Evolutionary conservation across 2,797 vertebrate genomes (phyloP).

Genomic region (Poeciliopsis paucimaculata): DNA sequence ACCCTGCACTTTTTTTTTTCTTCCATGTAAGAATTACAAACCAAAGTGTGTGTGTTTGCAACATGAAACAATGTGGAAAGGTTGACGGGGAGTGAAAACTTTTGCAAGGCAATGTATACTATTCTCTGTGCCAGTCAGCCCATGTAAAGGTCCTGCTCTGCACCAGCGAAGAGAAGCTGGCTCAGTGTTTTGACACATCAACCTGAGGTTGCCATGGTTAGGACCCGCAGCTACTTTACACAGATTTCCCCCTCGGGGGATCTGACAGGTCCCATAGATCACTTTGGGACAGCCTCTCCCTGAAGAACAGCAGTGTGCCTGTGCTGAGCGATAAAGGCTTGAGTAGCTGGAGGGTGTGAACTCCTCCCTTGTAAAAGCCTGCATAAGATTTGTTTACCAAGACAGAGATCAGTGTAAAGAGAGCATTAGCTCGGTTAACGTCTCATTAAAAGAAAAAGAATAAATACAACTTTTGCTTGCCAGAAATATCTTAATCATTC

Average conservation of each 20-base stretch:
- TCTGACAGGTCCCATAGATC: slow-evolving; percentile 73
- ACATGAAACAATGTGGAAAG: background rate
- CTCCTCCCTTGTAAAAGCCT: slow-evolving; percentile 24
- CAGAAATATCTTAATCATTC: slow-evolving; percentile 1
- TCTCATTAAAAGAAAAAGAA: slow-evolving; percentile 1
- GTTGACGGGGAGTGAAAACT: background rate
- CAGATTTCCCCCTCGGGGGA: slow-evolving; percentile 53
- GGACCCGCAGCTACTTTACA: slow-evolving; percentile 62
- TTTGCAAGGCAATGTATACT: background rate
- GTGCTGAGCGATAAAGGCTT: slow-evolving; percentile 63
- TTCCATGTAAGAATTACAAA: background rate
- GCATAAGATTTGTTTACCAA: slow-evolving; percentile 34
- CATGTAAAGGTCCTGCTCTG: slow-evolving; percentile 12
- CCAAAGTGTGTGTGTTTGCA: background rate
- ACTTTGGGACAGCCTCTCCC: slow-evolving; percentile 53
- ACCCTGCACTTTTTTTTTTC: background rate
- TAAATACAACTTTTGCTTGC: background rate
- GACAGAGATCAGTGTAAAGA: slow-evolving; percentile 21
- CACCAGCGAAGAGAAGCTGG: slow-evolving; percentile 36
- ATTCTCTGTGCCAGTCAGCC: slow-evolving; percentile 20
- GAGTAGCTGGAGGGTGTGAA: slow-evolving; percentile 37
- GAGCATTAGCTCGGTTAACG: slow-evolving; percentile 26
- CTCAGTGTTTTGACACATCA: slow-evolving; percentile 68
- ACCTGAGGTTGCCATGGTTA: slow-evolving; percentile 56
- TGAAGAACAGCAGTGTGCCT: slow-evolving; percentile 51